Base-by-base conservation (phyloP, 2,888 invertebrate species). In the Caenorhabditis sp. region DNA sequence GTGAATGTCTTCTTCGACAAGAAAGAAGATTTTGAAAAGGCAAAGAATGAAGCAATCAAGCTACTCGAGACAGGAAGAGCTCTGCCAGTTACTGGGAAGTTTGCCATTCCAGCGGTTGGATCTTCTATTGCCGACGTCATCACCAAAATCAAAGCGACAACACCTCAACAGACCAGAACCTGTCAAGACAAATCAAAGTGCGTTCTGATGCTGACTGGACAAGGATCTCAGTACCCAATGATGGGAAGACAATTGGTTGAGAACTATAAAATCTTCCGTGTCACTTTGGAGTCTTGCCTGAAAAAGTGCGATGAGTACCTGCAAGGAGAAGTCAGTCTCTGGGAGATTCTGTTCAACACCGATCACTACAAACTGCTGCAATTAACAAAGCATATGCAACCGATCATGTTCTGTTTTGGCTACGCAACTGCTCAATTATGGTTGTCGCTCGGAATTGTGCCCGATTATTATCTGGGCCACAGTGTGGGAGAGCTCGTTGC, bases 401-500 rank as follows among this genome's bases (percentile, higher is more conserved):
- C 85, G 1, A 73, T 84, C 8, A 78, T 85, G 53, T 85, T 86
- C 70, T 61, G 78, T 27, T 80, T 82, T 39, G 72, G 79, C 41
- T 83, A 82, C 53, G 73, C 85, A 11, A 45, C 74, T 3, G 82
- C 76, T 13, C 52, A 80, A 48, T 50, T 86, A 0, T 86, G 86
- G 86, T 27, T 52, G n/a, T 59, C 45, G 8, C 24, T 79, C 11
- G 82, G 82, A 8, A 8, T 84, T n/a, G 27, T 56, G 2, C 79
- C 83, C 0, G 79, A 82, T 50, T 75, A 62, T 37, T 70, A 65
- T 63, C 59, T 78, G 9, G 78, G 84, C 6, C 84, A 85, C 58
- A 82, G 82, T 56, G 81, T 85, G n/a, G 84, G 84, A 45, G 84
- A 85, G 35, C 43, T 85, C 6, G 82, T 70, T 0, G 84, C 84